Conservation (phyloP, 2,797 vertebrate species). For the Darevskia mixta region DNA sequence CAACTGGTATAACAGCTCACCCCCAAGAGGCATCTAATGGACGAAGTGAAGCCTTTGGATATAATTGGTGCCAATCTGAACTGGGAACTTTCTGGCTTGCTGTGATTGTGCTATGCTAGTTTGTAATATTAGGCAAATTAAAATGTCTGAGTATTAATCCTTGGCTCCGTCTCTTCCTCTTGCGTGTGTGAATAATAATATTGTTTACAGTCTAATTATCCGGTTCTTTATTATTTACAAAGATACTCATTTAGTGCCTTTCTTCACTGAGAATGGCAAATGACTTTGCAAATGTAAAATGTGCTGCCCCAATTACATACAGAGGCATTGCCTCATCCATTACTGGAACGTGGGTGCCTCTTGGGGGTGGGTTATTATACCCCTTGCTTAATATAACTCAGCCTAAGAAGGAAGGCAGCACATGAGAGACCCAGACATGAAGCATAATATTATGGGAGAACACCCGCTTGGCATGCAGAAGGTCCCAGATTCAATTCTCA, state of each 20-base stretch:
- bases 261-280: neutral
- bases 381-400: neutral
- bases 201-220: constrained; percentile 17
- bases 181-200: neutral
- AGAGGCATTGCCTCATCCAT: neutral
- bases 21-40: neutral
- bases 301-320: neutral
- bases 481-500: too few species aligned
- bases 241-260: constrained; percentile 13
- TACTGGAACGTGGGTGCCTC: constrained; percentile 1
- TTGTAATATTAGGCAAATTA: neutral
- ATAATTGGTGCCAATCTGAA: constrained; percentile 8
- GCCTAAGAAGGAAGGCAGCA: neutral
- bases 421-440: neutral
- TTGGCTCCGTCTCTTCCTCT: constrained; percentile 10
- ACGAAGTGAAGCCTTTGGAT: neutral
- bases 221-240: constrained; percentile 9
- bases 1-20: neutral
- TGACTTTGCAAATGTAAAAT: constrained; percentile 13
- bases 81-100: neutral
- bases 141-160: constrained; percentile 38
- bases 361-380: constrained; percentile 4
- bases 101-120: neutral
- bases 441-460: neutral
- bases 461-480: too few species aligned